Evolutionary conservation across 2,113 vertebrate species (phyloP), one percentile per base, ranked within the genome.

Genomic region (Probosciger aterrimus): DNA sequence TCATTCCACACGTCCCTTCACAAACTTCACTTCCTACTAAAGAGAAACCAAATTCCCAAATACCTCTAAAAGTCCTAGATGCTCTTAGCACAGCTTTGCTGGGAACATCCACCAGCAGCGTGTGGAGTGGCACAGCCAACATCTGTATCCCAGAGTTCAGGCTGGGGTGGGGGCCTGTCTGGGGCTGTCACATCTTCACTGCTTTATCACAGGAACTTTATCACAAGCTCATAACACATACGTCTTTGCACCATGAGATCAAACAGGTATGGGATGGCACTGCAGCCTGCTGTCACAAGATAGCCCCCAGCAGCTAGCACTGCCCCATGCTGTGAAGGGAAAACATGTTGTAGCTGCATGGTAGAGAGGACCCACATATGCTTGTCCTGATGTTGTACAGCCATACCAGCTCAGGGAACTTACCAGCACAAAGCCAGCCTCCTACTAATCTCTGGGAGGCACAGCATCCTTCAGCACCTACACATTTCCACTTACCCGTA

Each of bases 151-250:
- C 96, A 96, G 96, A 96, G 91, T 39, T 0, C 0, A 13, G 89
- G 69, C 55, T 78, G 77, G 86, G 70, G 37, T 2, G 2, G 53
- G 28, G 63, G 75, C 84, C 81, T 90, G 62, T 20, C 81, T 92
- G 88, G 73, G 84, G 88, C 96, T 93, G 91, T 92, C 95, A 94
- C 86, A 84, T 89, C 90, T 64, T 52, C 5, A 20, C 91, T 50
- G 57, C 81, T 94, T 95, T 88, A 96, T 95, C 93, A 83, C 96
- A 93, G 86, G 76, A 93, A 96, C 90, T 95, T 90, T 83, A 95
- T 95, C 76, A 75, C 90, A 25, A 86, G 76, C 95, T 90, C 88
- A 60, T 73, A 92, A 37, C 90, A 88, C 93, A 95, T 68, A 49
- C 46, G 0, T 94, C 95, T 92, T 96, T 96, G 88, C 93, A 90